Percentiles rank a stretch among this genome's conserved stretches.
These are phyloP conservation scores for Nasonia vitripennis DNA, from an alignment of 1,140 invertebrate species.

Conservation along the genomic window DNA sequence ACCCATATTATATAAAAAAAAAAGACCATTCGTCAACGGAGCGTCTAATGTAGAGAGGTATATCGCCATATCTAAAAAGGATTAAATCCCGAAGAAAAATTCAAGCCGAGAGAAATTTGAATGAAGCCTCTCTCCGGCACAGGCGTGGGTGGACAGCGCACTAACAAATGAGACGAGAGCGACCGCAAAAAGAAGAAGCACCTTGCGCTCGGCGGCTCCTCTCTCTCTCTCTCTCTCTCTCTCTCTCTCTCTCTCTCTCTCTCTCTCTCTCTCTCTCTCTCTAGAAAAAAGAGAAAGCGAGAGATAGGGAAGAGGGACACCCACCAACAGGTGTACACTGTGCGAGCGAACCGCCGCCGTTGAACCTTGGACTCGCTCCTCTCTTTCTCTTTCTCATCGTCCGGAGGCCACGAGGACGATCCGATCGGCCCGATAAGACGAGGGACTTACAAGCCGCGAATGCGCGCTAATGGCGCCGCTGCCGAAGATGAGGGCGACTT, in stretches of 20 bases:
- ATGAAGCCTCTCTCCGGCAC: neutral
- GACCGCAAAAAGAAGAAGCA: constrained; percentile 31
- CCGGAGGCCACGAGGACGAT: constrained; percentile 21
- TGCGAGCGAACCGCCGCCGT: neutral
- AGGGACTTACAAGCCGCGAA: constrained; percentile 46
- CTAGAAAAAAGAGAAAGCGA: constrained; percentile 14
- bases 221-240: no score
- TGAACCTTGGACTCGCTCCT: constrained; percentile 29
- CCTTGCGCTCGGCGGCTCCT: constrained; percentile 34
- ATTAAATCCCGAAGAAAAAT: neutral
- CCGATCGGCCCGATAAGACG: constrained; percentile 46
- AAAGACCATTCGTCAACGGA: neutral
- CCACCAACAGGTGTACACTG: constrained; percentile 36
- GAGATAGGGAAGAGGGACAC: constrained; percentile 30
- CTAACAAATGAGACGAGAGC: constrained; percentile 31
- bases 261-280: neutral
- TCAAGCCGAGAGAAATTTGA: constrained; percentile 26
- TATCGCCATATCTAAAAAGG: neutral
- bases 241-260: no score
- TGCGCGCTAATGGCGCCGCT: constrained; percentile 48
- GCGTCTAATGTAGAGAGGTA: neutral
- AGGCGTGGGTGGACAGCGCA: constrained; percentile 37
- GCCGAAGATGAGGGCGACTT: constrained; percentile 12
- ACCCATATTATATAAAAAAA: no score
- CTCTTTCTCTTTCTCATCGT: constrained; percentile 6